phyloP scores from a whole-genome alignment of 2,113 vertebrate species.

The Vombatus ursinus region DNA sequence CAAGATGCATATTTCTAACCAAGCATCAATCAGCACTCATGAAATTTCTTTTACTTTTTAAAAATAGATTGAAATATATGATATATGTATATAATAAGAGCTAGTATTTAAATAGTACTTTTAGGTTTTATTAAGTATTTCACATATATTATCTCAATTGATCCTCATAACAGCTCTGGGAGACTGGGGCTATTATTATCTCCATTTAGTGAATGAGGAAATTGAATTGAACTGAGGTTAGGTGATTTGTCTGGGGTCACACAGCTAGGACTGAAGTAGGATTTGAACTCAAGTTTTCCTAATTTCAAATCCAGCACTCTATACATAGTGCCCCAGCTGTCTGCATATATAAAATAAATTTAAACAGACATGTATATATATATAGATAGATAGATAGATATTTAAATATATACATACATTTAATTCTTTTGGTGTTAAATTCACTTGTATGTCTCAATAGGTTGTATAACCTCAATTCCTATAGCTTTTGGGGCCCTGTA shows the following conservation, averaged over 20 bases:
- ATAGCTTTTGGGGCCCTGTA: neutral
- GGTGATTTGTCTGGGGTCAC: neutral
- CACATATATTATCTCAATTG: neutral
- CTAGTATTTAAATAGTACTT: neutral
- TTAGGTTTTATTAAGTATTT: neutral
- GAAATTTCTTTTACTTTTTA: conserved; percentile 23
- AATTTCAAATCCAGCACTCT: neutral
- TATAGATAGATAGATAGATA: neutral
- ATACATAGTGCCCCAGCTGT: neutral
- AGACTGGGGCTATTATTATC: no score
- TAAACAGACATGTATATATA: neutral
- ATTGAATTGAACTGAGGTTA: neutral
- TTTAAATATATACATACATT: neutral
- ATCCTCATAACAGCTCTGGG: neutral
- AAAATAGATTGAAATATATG: conserved; percentile 1
- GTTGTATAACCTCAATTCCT: neutral
- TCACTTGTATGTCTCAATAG: neutral
- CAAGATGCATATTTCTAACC: neutral
- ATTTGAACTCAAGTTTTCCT: neutral
- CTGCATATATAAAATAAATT: neutral
- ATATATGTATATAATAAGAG: neutral
- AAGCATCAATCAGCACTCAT: conserved; percentile 5
- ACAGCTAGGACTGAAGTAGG: no score
- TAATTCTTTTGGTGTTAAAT: neutral
- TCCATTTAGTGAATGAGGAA: no score